Percentiles rank a stretch among this genome's conserved stretches.
phyloP scores from a whole-genome alignment of 2,113 vertebrate species.

The Ovis canadensis region DNA sequence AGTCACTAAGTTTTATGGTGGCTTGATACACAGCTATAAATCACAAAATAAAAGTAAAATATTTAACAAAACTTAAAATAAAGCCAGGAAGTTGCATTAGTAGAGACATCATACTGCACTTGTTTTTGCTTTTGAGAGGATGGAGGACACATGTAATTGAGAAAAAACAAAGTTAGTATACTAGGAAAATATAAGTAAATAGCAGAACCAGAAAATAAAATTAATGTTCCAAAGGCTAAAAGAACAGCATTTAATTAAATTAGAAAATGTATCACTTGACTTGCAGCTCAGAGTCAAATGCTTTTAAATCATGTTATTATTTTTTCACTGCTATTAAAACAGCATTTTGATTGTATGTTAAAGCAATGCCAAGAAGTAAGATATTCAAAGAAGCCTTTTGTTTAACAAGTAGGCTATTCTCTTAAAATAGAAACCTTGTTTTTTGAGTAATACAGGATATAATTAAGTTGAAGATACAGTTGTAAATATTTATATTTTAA shows the following conservation, averaged over 20 bases:
- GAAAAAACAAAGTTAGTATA: not conserved
- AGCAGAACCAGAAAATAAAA: not conserved
- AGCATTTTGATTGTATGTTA: not conserved
- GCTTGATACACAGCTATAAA: not conserved
- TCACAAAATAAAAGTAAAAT: conserved; percentile 6
- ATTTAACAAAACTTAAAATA: not conserved
- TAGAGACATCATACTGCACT: not conserved
- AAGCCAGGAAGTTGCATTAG: not conserved
- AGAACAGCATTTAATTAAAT: not conserved
- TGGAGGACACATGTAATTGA: not conserved
- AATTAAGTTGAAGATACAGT: not conserved
- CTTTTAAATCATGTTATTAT: not conserved
- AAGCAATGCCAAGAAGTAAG: not conserved
- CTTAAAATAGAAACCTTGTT: not conserved
- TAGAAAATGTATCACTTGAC: not conserved
- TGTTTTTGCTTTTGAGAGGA: not conserved
- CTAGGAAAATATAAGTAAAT: not conserved
- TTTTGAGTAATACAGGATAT: not conserved
- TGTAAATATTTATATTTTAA: conserved; percentile 9
- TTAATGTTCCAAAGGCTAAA: not conserved
- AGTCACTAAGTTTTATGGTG: not conserved
- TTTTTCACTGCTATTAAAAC: not conserved
- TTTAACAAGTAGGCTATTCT: not conserved
- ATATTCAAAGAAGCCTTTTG: not conserved
- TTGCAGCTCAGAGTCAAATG: not conserved